Conservation (phyloP, 1,140 invertebrate species). For the Neotoxoptera formosana region DNA sequence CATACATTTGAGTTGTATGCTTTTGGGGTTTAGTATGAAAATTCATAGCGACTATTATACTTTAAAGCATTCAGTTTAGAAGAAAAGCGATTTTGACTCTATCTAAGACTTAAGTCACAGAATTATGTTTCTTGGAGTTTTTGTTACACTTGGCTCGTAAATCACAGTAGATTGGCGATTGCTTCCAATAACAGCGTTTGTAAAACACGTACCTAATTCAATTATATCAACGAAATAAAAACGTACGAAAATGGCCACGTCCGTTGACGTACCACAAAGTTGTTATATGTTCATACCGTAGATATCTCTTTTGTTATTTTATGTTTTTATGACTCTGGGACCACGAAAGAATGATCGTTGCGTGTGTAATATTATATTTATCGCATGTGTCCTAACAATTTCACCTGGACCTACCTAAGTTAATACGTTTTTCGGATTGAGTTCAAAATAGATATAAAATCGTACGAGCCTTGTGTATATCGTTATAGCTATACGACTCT, state of each 20-base stretch:
- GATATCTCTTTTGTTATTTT: background rate
- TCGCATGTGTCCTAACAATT: background rate
- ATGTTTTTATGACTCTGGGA: background rate
- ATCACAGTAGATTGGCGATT: background rate
- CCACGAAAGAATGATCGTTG: background rate
- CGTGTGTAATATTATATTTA: background rate
- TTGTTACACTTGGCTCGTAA: background rate
- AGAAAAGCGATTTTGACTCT: background rate
- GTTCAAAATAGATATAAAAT: slow-evolving; percentile 11
- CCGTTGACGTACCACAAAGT: background rate
- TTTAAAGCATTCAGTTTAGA: background rate
- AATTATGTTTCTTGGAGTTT: background rate
- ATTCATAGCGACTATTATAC: background rate
- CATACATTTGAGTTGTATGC: background rate
- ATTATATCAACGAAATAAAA: background rate
- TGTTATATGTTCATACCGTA: background rate
- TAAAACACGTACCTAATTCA: slow-evolving; percentile 4
- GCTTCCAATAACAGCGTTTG: background rate
- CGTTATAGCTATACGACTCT: background rate
- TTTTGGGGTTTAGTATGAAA: background rate
- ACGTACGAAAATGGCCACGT: background rate
- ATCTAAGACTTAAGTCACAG: background rate
- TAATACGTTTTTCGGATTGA: background rate
- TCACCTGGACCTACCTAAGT: background rate
- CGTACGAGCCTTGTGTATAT: background rate